Evolutionary conservation across 2,113 vertebrate species (phyloP), one percentile per base, ranked within the genome.

Genomic region (Anarrhichthys ocellatus): DNA sequence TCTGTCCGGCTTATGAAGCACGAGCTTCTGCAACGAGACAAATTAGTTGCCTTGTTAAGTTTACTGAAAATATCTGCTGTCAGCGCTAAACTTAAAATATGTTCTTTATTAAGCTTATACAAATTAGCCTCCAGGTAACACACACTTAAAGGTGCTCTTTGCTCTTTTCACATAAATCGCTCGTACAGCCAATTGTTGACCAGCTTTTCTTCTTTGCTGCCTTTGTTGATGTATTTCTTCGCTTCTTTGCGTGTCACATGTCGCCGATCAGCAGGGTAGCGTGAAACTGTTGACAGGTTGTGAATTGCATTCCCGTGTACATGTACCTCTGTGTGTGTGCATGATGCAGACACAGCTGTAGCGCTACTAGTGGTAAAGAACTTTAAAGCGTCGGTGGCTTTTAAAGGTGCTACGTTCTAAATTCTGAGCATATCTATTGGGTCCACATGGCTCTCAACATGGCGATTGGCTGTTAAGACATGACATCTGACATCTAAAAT

Each of bases 1-100:
- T 36, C 73, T 2, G 8, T 11, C 10, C 6, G 32, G 38, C 36
- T 67, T 22, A 6, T 76, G 17, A 76, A 67, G 50, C 54, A 22
- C 44, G 68, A 71, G 56, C 69, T 63, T 50, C 65, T 72, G 36
- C 83, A 65, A 48, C 80, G 42, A 64, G 32, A 59, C 17, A 9
- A 80, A 63, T 56, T 29, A 66, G n/a, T 54, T 76, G 38, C 50
- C 75, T 66, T 29, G n/a, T 54, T 59, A 50, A 63, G 2, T 29
- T 59, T 58, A 61, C n/a, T 69, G 42, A 64, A 52, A 38, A 59
- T 61, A 64, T 58, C 17, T 61, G 11, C 32, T 29, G 17, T 78
- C 3, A 13, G 27, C 9, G 5, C 29, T 54, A 0, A 72, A 69
- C 4, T 29, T 32, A 20, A 63, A 52, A 9, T 15, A 4, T 34